Percentiles rank a stretch among this genome's conserved stretches.
Conservation (phyloP, 2,888 invertebrate genomes). For the Brenthis ino region DNA sequence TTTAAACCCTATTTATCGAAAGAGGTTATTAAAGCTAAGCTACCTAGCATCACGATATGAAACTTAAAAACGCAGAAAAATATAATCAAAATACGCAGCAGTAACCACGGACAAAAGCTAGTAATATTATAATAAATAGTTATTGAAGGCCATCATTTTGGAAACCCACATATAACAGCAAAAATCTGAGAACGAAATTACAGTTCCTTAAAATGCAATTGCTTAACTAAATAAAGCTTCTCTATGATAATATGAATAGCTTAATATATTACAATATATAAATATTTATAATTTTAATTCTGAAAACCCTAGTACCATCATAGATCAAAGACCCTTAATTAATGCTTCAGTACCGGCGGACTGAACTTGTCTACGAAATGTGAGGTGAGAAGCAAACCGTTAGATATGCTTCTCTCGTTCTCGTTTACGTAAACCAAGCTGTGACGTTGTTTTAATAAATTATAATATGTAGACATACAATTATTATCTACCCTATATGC, state of each 20-base stretch:
- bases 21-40: too few relatives aligned
- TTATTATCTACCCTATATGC: neutral
- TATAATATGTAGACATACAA: neutral
- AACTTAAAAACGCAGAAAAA: too few relatives aligned
- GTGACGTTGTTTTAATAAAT: neutral
- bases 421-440: slow-evolving; percentile 16
- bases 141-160: too few relatives aligned
- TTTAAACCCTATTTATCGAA: too few relatives aligned
- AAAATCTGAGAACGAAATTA: too few relatives aligned
- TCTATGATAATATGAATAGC: neutral
- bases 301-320: slow-evolving; percentile 15
- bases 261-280: neutral
- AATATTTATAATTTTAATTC: neutral
- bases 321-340: slow-evolving; percentile 38
- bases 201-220: too few relatives aligned
- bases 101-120: too few relatives aligned
- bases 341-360: slow-evolving; percentile 19
- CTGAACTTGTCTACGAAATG: slow-evolving; percentile 31
- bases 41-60: too few relatives aligned
- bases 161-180: too few relatives aligned
- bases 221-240: too few relatives aligned
- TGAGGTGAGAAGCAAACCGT: slow-evolving; percentile 20
- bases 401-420: slow-evolving; percentile 20
- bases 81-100: too few relatives aligned
- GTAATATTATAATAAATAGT: too few relatives aligned